Evolutionary conservation across 2,888 invertebrate genomes (phyloP).

Genomic region (Philereme vetulata): DNA sequence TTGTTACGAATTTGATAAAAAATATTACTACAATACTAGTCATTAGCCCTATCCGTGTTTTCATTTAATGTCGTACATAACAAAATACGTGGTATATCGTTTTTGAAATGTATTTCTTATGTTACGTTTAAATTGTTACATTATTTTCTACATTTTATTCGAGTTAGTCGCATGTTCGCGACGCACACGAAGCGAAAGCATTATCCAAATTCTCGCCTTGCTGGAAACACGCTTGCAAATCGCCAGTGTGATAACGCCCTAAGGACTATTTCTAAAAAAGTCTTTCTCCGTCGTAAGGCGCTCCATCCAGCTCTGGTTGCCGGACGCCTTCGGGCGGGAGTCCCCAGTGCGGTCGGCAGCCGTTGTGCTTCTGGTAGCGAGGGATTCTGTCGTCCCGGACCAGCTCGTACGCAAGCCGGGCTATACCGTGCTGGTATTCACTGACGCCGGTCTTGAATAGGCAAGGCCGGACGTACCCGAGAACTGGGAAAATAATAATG

Average conservation of each 20-base stretch:
- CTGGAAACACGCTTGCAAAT: neutral
- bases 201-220: too few relatives aligned
- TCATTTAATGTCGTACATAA: too few relatives aligned
- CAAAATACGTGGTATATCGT: too few relatives aligned
- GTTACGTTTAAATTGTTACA: too few relatives aligned
- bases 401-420: constrained; percentile 71
- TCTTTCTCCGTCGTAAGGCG: constrained; percentile 69
- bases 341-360: constrained; percentile 68
- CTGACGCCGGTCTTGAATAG: constrained; percentile 65
- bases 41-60: too few relatives aligned
- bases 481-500: constrained; percentile 47
- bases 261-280: constrained; percentile 49
- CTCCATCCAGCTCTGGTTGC: constrained; percentile 69
- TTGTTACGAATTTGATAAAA: too few relatives aligned
- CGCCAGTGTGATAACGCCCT: neutral
- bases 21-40: too few relatives aligned
- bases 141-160: too few relatives aligned
- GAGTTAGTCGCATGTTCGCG: too few relatives aligned
- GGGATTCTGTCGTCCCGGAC: constrained; percentile 69
- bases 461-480: constrained; percentile 65
- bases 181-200: too few relatives aligned
- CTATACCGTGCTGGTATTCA: constrained; percentile 69
- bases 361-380: constrained; percentile 63
- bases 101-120: too few relatives aligned
- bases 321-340: constrained; percentile 66